Percentiles rank a stretch among this genome's conserved stretches.
Conservation (phyloP, 1,140 invertebrate species). For the Andrena cerasifolii region DNA sequence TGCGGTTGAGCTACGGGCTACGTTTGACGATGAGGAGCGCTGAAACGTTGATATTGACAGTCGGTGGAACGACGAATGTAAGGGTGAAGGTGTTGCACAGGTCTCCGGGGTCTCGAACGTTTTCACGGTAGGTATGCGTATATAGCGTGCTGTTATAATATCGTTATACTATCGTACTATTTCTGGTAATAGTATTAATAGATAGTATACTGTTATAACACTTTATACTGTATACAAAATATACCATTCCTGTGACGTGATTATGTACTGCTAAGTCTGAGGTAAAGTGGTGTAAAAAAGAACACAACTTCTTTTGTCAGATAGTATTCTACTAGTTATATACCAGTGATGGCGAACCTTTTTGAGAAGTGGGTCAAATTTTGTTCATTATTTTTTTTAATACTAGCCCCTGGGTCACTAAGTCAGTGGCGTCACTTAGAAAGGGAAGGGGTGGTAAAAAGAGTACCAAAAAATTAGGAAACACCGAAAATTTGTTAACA, state of each 20-base stretch:
- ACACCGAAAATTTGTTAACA: too few relatives aligned
- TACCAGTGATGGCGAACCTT: too few relatives aligned
- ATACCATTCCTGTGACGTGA: neutral
- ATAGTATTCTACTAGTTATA: too few relatives aligned
- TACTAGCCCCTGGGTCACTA: too few relatives aligned
- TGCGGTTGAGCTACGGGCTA: conserved; percentile 52
- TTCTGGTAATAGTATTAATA: neutral
- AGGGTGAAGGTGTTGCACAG: neutral
- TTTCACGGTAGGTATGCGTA: neutral
- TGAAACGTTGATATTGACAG: conserved; percentile 5
- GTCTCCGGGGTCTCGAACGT: neutral
- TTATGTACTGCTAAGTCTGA: neutral
- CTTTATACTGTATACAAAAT: neutral
- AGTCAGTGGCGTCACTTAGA: too few relatives aligned
- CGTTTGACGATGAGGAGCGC: conserved; percentile 24
- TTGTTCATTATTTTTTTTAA: too few relatives aligned
- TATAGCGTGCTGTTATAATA: neutral
- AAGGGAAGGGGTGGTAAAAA: too few relatives aligned
- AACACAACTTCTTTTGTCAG: too few relatives aligned
- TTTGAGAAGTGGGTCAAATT: too few relatives aligned
- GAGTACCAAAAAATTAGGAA: too few relatives aligned
- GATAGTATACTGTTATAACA: neutral
- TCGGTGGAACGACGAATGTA: neutral
- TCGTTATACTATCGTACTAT: conserved; percentile 20
- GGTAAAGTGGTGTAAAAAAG: neutral